Percentiles rank a stretch among this genome's conserved stretches.
These are phyloP conservation scores for Heliconius sara DNA, from an alignment of 2,888 invertebrate species.

Conservation along the genomic window DNA sequence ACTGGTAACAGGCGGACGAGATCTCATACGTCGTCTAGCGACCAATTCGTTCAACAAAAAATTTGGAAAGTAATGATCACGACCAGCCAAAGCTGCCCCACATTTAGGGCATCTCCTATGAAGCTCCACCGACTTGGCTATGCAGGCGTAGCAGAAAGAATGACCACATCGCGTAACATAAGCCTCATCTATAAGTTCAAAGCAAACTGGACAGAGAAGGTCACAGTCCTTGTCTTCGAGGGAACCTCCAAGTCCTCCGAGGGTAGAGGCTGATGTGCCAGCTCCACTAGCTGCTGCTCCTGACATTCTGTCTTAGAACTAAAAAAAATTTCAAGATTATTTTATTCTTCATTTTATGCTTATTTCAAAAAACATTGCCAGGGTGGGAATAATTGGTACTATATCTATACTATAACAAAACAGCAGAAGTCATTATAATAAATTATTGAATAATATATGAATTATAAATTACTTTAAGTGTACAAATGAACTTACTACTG, in stretches of 20 bases:
- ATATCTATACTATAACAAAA: too few species aligned
- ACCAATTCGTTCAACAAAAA: constrained; percentile 92
- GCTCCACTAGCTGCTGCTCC: constrained; percentile 70
- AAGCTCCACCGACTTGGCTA: constrained; percentile 95
- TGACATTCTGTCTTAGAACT: constrained; percentile 57
- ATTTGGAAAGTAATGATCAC: constrained; percentile 92
- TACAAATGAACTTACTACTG: too few species aligned
- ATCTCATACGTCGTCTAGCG: constrained; percentile 86
- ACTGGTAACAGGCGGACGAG: constrained; percentile 47
- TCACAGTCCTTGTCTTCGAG: constrained; percentile 86
- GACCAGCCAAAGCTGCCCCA: constrained; percentile 87
- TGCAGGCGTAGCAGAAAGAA: constrained; percentile 94
- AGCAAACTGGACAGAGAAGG: constrained; percentile 91
- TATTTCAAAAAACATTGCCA: neutral
- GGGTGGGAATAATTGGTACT: too few species aligned
- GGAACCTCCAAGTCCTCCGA: constrained; percentile 86
- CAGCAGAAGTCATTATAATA: too few species aligned
- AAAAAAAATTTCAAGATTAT: too few species aligned
- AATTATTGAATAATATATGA: too few species aligned
- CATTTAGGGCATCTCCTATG: constrained; percentile 92
- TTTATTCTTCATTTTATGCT: neutral
- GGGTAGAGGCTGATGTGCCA: constrained; percentile 67
- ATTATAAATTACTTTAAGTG: too few species aligned
- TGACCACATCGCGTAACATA: constrained; percentile 96
- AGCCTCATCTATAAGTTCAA: constrained; percentile 94